These are phyloP conservation scores for Serinus canaria DNA, from an alignment of 2,113 vertebrate species.

Conservation along the genomic window DNA sequence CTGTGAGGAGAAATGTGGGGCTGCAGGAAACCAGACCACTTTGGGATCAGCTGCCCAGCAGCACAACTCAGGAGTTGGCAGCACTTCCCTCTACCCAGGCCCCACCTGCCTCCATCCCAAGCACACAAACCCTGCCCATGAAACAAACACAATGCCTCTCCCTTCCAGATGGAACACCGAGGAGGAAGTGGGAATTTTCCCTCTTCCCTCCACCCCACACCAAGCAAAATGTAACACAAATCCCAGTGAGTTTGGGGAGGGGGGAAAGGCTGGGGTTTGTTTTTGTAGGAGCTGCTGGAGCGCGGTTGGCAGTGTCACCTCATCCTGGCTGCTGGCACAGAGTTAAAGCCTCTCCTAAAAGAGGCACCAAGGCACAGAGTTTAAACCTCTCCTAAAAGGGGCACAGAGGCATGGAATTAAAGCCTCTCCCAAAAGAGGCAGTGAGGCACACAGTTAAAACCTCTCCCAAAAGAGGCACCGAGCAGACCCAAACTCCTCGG, in stretches of 20 bases:
- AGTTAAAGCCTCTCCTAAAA: too few species aligned
- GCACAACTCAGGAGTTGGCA: accelerated
- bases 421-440: too few species aligned
- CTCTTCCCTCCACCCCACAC: neutral
- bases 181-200: neutral
- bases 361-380: too few species aligned
- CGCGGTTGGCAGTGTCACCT: accelerated
- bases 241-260: too few species aligned
- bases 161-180: accelerated
- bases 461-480: accelerated
- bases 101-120: neutral
- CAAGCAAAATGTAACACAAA: neutral
- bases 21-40: neutral
- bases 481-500: accelerated
- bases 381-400: accelerated
- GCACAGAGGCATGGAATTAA: too few species aligned
- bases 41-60: neutral
- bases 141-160: accelerated
- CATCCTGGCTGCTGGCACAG: neutral
- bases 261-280: accelerated
- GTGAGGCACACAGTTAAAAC: too few species aligned
- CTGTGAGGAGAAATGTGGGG: too few species aligned
- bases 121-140: neutral
- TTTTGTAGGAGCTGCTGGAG: neutral
- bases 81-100: accelerated